A percentile compares a stretch with the other conserved stretches of the same genome.
Conservation (phyloP, 92 coral and sea anemone species). For the Zoanthus sociatus region DNA sequence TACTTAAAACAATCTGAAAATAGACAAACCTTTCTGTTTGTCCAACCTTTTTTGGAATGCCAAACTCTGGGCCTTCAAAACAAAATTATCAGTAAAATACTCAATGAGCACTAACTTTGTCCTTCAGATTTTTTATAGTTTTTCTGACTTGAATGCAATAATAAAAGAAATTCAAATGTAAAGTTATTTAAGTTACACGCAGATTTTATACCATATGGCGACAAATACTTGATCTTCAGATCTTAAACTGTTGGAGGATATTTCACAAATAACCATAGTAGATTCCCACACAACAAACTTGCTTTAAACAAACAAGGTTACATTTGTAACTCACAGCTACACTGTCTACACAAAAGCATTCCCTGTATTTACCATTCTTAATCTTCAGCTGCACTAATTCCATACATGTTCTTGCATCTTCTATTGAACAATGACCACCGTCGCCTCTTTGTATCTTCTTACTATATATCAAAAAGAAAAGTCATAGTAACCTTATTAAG, state of each 20-base stretch:
- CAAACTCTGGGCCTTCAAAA: slow-evolving; percentile 25
- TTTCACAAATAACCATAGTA: neutral
- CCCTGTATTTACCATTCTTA: slow-evolving; percentile 62
- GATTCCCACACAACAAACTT: neutral
- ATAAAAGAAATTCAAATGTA: neutral
- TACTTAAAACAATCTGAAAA: neutral
- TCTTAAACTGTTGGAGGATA: neutral
- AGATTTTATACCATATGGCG: neutral
- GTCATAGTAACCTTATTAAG: neutral
- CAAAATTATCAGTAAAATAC: neutral
- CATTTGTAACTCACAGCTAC: no score
- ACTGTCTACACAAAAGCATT: no score
- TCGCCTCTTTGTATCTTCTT: slow-evolving; percentile 77
- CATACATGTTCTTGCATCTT: slow-evolving; percentile 94
- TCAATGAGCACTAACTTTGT: neutral
- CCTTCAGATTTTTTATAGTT: neutral
- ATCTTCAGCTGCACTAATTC: slow-evolving; percentile 84
- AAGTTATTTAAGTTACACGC: neutral
- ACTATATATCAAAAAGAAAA: slow-evolving; percentile 55
- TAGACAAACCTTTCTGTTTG: slow-evolving; percentile 14
- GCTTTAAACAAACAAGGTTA: neutral
- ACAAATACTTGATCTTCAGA: neutral
- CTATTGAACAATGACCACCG: slow-evolving; percentile 92
- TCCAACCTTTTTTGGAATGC: neutral
- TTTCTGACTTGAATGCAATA: slow-evolving; percentile 30